Evolutionary conservation across 2,888 invertebrate species (phyloP), one percentile per base, ranked within the genome.

Genomic region (Pyrrhia umbra): DNA sequence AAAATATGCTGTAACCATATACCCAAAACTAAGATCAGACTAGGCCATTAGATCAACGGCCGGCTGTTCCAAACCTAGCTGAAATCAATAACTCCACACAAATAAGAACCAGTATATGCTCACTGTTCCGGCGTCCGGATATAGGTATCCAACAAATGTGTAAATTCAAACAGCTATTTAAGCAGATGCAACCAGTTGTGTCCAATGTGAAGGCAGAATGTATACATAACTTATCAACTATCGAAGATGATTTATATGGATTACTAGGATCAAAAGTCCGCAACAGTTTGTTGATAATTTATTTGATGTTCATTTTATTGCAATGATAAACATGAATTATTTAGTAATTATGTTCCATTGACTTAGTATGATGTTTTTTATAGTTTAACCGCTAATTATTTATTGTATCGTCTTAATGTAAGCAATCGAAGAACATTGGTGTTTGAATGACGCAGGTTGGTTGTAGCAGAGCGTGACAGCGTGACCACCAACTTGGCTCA

Each of bases 21-120:
- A 23, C 25, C 40, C 43, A 47, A 54, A 49, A 42, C 54, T 40
- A 55, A 65, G 55, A 68, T 50, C 62, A 72, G 46, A 66, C 60
- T 56, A 34, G 50, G 60, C 37, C 54, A 71, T 51, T 64, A 59
- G 73, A 76, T 63, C 63, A 66, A 69, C 39, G 58, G 54, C 56
- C 66, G 50, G 6, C 9, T 21, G 25, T 66, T 55, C n/a, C 45
- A n/a, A 59, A 70, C 52, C 16, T 39, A 49, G 37, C 45, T 9
- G 47, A 61, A 74, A 65, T 70, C 57, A 62, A 73, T 67, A 68
- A 40, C 5, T 60, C 40, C 6, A 23, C 45, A 51, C 9, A 34
- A 64, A 61, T 71, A 51, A 52, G 18, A 43, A 43, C 8, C 10
- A 39, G 16, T 42, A 10, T 18, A 40, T 10, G 20, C 10, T 13